Base-by-base conservation (phyloP, 1,140 invertebrate species). In the Andricus grossulariae region DNA sequence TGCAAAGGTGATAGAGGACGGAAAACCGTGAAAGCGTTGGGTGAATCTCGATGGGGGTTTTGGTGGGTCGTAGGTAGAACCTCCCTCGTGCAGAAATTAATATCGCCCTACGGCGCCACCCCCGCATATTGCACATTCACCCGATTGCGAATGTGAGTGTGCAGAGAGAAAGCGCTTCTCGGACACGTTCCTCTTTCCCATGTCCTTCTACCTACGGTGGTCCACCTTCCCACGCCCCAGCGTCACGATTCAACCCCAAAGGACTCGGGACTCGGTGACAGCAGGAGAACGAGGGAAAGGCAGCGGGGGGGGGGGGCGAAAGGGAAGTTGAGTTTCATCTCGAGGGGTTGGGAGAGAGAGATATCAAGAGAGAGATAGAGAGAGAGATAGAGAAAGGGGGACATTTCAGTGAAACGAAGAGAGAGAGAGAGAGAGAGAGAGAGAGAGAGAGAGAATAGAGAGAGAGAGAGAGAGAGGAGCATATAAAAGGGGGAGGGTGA, bases 291-390 rank as follows among this genome's bases (percentile, higher is more conserved):
- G 51, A 66, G 74, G 72, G 66, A 50, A 25, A 45, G 39, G 21
- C n/a, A n/a, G 71, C 19, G n/a, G 70, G 21, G 73, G 72, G 79
- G 49, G 71, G 80, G 73, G 60, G 76, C 72, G 78, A 81, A 82
- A 87, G 84, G 82, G 88, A 87, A 87, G 86, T 88, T 86, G 85
- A 84, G 87, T 88, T 90, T 88, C 87, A 89, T 89, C 88, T 90
- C 88, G 86, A 86, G 86, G 88, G 87, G 83, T 88, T 82, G 85
- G 76, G 77, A 73, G 51, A 74, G 80, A 21, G 72, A 77, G 77
- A 76, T 73, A 75, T 76, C 74, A 73, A 81, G 78, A 80, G 71
- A 60, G 49, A 71, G 57, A 18, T 70, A 71, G 8, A 18, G 76
- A 75, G 73, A 60, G 75, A 72, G 74, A 80, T 13, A 50, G 54